Evolutionary conservation across 2,113 vertebrate species (phyloP), one percentile per base, ranked within the genome.

Genomic region (Mohoua ochrocephala): DNA sequence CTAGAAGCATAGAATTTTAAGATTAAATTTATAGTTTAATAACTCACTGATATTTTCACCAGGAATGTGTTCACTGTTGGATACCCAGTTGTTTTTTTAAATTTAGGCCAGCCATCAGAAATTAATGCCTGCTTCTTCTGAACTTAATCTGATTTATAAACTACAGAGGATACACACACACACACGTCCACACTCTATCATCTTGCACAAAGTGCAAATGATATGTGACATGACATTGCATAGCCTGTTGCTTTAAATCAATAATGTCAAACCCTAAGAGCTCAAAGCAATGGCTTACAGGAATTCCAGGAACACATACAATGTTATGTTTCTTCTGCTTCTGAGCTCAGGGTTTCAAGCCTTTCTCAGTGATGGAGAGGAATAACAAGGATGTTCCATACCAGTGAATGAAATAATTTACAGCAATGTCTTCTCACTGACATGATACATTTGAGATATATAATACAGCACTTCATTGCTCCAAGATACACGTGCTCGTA

Each of bases 21-120:
- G 84, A 92, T 93, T 83, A 88, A 96, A 92, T 97, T 96, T 97
- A 95, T 84, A 86, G 87, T 74, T 95, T 94, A 96, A 96, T 96
- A 93, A 94, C 87, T 89, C 69, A 35, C 65, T 93, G 79, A 96
- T 95, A 94, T 88, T 97, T 95, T 97, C 89, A 95, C 68, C 85
- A 94, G 37, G 79, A 95, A 95, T 95, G 82, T 86, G 35, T 91
- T 94, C 91, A 78, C 78, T 90, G 71, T 84, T 90, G 90, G 87
- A 93, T 81, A 83, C 19, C 19, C 54, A 31, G 45, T 39, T 76
- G 59, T 44, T 73, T 93, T 95, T 93, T 89, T 65, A 68, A 92
- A 91, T 94, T 88, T 92, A 91, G 87, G 24, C 41, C 73, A 95
- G 61, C 56, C 76, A 87, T 50, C 52, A 81, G 69, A 96, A 94